Evolutionary conservation across 2,797 vertebrate genomes (phyloP), one percentile per base, ranked within the genome.

Genomic region (Chaenodraco wilsoni): DNA sequence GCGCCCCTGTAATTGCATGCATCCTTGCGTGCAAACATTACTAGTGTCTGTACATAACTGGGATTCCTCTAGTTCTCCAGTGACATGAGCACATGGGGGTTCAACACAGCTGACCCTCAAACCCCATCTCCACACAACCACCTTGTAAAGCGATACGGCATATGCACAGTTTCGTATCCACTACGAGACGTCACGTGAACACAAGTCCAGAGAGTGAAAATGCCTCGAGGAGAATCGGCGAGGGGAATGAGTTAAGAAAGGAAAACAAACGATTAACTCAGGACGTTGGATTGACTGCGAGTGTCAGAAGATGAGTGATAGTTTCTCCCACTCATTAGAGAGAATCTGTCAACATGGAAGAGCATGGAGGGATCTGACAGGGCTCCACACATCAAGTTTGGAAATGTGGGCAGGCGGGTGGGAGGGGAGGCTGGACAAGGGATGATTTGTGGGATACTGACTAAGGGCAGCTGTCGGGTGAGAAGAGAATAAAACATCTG

Each of bases 401-500:
- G 23, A 79, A 74, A 69, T 17, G 19, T 43, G 3, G 58, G 60
- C 27, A 12, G 21, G 1, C 17, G 11, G 64, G 15, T 3, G 10
- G 63, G 49, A 11, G 27, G 31, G 52, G 37, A 61, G 9, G 48
- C 40, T 48, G 59, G 68, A 85, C 74, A 80, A 66, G 57, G 65
- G 71, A 59, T 88, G 66, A 85, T 86, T 84, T 90, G 85, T 87
- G 73, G 78, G 79, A 65, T 66, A 57, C 51, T 66, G 75, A 76
- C 50, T 54, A 23, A 11, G 27, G 63, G 65, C 79, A 87, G 78
- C 74, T 81, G 74, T 54, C 58, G 49, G 60, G 63, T 72, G 52
- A 83, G 61, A 75, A n/a, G 49, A 77, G 80, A 60, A 73, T 79
- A 63, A 78, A 88, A 85, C 85, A 88, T 89, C 81, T 88, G 86